Evolutionary conservation across 2,888 invertebrate species (phyloP), one percentile per base, ranked within the genome.

Genomic region (Pharmacophagus antenor): DNA sequence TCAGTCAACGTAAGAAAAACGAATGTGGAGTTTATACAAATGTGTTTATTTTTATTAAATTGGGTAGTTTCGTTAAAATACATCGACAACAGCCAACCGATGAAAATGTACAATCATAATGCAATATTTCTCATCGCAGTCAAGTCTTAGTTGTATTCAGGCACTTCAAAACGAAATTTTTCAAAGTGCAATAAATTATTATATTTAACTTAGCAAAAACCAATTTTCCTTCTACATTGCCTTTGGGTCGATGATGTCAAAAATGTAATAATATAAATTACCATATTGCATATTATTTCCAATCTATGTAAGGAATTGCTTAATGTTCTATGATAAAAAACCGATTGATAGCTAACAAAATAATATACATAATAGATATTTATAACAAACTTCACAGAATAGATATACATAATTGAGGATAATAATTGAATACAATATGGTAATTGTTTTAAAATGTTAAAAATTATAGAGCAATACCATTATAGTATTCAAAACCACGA

Each of bases 31-130:
- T 82, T 80, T 70, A 79, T 84, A 84, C 73, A 86, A 86, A 85
- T 83, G 78, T 80, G 78, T 82, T 82, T 70, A 70, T 67, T 71
- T 70, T 72, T 77, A 80, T 80, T 70, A 72, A 72, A 79, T 77
- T 75, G 82, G 78, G 73, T 85, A 85, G 83, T 73, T 76, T 78
- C 77, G 72, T 74, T 73, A 62, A 66, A 69, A 63, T 67, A 68
- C 66, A 64, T 67, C 64, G 62, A 55, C 48, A 59, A 63, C 71
- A 77, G 73, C 70, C 67, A 70, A 67, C 68, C 37, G 47, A 61
- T 27, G 47, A 12, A 57, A 59, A 51, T 44, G 52, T 50, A 63
- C 41, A 41, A 37, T 50, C 31, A 31, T 49, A 44, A 31, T 59
- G 51, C 31, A 55, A 42, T 23, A 49, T 17, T 23, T 17, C 44